Conservation (phyloP, 2,113 vertebrate genomes). For the Spea multiplicata region DNA sequence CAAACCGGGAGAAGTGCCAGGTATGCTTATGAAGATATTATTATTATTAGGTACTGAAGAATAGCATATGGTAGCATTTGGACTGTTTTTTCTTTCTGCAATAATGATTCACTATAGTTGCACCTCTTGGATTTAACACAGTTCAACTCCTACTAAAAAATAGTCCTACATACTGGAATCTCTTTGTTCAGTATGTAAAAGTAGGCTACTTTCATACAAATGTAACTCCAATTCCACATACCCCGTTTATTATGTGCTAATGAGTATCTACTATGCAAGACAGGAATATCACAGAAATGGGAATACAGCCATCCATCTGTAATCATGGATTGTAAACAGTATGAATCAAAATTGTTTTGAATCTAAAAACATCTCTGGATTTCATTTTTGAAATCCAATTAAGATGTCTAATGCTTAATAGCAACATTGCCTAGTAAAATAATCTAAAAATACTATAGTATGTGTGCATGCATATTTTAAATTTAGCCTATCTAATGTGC, state of each 20-base stretch:
- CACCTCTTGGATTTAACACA: conserved; percentile 29
- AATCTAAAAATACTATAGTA: not conserved
- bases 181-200: conserved; percentile 27
- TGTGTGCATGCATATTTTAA: not conserved
- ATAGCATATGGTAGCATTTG: no score
- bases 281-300: conserved; percentile 36
- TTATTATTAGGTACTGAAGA: conserved; percentile 13
- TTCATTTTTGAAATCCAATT: conserved; percentile 1
- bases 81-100: conserved; percentile 14
- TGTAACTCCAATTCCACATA: conserved; percentile 4
- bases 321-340: conserved; percentile 23
- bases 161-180: not conserved
- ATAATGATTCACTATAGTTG: conserved; percentile 35
- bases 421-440: not conserved
- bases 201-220: conserved; percentile 23
- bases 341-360: conserved; percentile 28
- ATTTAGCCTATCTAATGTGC: not conserved
- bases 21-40: no score
- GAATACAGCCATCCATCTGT: conserved; percentile 40
- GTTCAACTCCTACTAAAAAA: conserved; percentile 37
- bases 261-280: conserved; percentile 32
- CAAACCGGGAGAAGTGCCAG: no score
- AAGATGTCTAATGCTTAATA: conserved; percentile 22
- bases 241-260: conserved; percentile 37
- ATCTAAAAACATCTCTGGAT: not conserved